Evolutionary conservation across 2,113 vertebrate genomes (phyloP).

Genomic region (Halichoeres trimaculatus): DNA sequence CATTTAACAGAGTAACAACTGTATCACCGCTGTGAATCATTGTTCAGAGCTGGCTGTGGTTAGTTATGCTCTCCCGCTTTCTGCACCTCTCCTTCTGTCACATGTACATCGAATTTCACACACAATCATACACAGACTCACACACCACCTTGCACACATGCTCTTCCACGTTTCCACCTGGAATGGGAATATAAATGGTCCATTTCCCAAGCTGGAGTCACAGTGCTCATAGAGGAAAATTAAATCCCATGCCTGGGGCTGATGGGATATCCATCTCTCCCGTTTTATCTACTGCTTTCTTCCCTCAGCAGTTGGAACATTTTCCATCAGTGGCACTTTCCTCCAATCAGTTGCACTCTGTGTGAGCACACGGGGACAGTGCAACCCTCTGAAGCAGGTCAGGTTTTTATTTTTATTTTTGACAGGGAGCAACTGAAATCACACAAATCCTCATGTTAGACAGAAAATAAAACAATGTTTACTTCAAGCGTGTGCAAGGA

Average conservation of each 20-base stretch:
- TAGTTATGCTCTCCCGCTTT: slow-evolving; percentile 61
- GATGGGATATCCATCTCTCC: slow-evolving; percentile 80
- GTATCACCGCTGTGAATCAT: slow-evolving; percentile 48
- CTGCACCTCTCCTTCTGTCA: slow-evolving; percentile 10
- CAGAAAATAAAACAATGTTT: too few relatives aligned
- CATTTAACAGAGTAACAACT: slow-evolving; percentile 74
- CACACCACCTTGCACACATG: slow-evolving; percentile 11
- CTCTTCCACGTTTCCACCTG: slow-evolving; percentile 65
- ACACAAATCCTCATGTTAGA: too few relatives aligned
- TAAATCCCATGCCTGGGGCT: slow-evolving; percentile 76
- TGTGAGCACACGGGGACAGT: slow-evolving; percentile 44
- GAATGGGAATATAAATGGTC: slow-evolving; percentile 77
- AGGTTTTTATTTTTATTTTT: slow-evolving; percentile 21
- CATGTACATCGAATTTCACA: slow-evolving; percentile 30
- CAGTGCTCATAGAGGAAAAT: slow-evolving; percentile 79
- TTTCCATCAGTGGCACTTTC: slow-evolving; percentile 75
- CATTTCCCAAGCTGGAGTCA: slow-evolving; percentile 75
- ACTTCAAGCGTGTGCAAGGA: too few relatives aligned
- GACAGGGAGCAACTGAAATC: too few relatives aligned
- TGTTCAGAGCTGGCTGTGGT: slow-evolving; percentile 56
- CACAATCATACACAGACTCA: neutral
- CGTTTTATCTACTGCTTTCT: slow-evolving; percentile 74
- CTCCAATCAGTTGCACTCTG: slow-evolving; percentile 66
- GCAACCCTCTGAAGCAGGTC: slow-evolving; percentile 35
- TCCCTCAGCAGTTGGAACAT: slow-evolving; percentile 70